These are phyloP conservation scores for Zaprionus kolodkinae DNA, from an alignment of 1,140 invertebrate species.

Conservation along the genomic window DNA sequence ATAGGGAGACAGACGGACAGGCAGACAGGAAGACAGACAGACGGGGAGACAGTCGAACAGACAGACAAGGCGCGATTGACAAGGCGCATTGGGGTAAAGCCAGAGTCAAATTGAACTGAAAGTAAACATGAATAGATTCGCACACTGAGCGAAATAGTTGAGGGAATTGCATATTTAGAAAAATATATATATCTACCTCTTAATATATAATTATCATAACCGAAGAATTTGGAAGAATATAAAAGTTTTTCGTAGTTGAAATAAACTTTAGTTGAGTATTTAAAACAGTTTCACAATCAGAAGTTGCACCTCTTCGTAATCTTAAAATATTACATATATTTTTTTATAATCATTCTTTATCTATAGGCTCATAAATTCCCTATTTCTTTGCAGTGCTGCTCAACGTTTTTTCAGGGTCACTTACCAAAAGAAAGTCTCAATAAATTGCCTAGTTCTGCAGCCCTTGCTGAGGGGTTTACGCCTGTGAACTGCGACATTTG, in stretches of 20 bases:
- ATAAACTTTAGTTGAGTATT: too few species aligned
- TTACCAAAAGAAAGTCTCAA: constrained; percentile 6
- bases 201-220: not conserved
- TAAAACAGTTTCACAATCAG: too few species aligned
- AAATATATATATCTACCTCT: not conserved
- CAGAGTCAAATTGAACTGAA: constrained; percentile 53
- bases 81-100: constrained; percentile 28
- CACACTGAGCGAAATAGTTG: constrained; percentile 3
- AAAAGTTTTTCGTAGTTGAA: too few species aligned
- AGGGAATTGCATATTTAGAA: not conserved
- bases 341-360: not conserved
- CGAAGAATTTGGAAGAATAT: not conserved
- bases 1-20: constrained; percentile 17
- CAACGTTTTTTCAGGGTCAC: constrained; percentile 39
- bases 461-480: not conserved
- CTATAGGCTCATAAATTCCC: not conserved
- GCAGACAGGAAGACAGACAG: constrained; percentile 11
- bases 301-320: too few species aligned
- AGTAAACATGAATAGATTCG: constrained; percentile 28
- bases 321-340: not conserved
- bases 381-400: not conserved
- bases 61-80: constrained; percentile 18
- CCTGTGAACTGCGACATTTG: constrained; percentile 46
- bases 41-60: constrained; percentile 16
- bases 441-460: constrained; percentile 28